Percentiles rank a stretch among this genome's conserved stretches.
These are phyloP conservation scores for Cylloceria caligata DNA, from an alignment of 2,888 invertebrate species.

Conservation along the genomic window DNA sequence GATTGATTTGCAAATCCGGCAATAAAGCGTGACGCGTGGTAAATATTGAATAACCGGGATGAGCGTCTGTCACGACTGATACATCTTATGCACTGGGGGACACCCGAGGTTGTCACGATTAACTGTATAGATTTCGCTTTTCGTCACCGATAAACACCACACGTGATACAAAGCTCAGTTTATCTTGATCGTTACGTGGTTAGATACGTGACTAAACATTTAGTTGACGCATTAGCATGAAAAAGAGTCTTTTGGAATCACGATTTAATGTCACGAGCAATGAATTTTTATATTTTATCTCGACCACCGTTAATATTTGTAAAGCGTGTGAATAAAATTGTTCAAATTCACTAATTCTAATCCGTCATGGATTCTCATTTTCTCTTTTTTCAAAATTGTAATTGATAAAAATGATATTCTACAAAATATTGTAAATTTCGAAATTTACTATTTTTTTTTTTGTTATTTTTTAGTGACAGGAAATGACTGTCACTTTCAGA, in stretches of 20 bases:
- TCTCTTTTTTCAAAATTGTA: not conserved
- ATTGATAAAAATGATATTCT: too few species aligned
- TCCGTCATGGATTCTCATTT: not conserved
- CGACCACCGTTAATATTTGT: not conserved
- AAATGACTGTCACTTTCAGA: too few species aligned
- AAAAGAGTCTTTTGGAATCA: not conserved
- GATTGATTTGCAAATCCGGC: constrained; percentile 8
- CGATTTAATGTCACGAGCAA: not conserved
- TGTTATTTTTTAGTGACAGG: too few species aligned
- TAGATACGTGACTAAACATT: constrained; percentile 47
- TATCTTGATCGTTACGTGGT: constrained; percentile 3
- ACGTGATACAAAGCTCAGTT: not conserved
- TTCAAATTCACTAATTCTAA: not conserved
- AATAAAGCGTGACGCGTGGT: constrained; percentile 46
- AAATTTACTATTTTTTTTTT: too few species aligned
- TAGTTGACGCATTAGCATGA: constrained; percentile 31
- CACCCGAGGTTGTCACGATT: not conserved
- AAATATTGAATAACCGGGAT: constrained; percentile 45
- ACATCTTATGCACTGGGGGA: not conserved
- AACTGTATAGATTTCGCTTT: constrained; percentile 33
- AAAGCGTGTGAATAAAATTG: not conserved
- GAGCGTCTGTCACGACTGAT: constrained; percentile 15
- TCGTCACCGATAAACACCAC: constrained; percentile 10
- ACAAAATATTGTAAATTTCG: too few species aligned
- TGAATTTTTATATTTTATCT: constrained; percentile 1